Evolutionary conservation across 2,113 vertebrate genomes (phyloP).

Genomic region (Poecilia latipinna): DNA sequence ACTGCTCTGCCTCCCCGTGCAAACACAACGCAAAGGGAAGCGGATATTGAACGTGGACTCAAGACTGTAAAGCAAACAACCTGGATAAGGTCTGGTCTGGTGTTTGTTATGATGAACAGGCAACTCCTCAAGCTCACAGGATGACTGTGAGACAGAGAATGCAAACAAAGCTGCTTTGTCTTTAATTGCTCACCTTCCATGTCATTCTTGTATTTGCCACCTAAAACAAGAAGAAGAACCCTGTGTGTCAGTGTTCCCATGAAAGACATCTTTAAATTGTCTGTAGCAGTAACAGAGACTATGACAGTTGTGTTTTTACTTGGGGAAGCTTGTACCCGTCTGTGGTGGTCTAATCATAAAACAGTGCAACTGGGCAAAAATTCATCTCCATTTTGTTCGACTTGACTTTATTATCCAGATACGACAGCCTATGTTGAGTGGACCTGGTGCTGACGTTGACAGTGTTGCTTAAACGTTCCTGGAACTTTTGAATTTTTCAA

Average conservation of each 20-base stretch:
- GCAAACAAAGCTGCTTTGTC: conserved; percentile 48
- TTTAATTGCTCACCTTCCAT: conserved; percentile 26
- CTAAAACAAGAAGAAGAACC: conserved; percentile 54
- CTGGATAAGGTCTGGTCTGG: conserved; percentile 10
- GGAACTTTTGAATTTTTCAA: not conserved
- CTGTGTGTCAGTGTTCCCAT: conserved; percentile 37
- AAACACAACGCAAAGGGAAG: conserved; percentile 10
- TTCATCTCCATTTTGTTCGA: conserved; percentile 48
- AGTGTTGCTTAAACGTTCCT: conserved; percentile 9
- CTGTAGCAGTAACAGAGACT: conserved; percentile 35
- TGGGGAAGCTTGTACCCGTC: not conserved
- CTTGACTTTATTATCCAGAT: conserved; percentile 25
- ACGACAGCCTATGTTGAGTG: conserved; percentile 12
- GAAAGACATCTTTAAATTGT: conserved; percentile 45
- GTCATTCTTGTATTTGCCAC: conserved; percentile 47
- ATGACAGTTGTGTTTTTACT: conserved; percentile 32
- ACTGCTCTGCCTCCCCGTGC: not conserved
- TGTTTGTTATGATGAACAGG: conserved; percentile 1
- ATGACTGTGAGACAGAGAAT: conserved; percentile 15
- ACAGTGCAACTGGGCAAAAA: not conserved
- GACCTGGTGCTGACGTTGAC: not conserved
- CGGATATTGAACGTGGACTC: conserved; percentile 29
- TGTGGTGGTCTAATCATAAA: conserved; percentile 1
- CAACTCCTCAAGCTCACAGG: conserved; percentile 25
- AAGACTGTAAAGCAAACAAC: conserved; percentile 25